Conservation (phyloP, 2,797 vertebrate genomes). For the Bryconaethiops microstoma region DNA sequence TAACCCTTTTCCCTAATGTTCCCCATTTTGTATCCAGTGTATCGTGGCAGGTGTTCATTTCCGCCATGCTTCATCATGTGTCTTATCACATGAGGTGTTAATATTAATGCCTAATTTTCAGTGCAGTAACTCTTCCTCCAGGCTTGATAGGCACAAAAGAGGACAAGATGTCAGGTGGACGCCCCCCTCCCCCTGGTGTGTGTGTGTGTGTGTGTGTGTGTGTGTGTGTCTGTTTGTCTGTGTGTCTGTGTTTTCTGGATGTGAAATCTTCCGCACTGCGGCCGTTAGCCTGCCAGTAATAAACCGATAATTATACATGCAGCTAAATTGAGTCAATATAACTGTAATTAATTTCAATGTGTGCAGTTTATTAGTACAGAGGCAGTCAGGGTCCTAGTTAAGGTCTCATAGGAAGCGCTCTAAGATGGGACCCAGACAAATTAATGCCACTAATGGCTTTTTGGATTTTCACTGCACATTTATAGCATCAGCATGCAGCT, state of each 20-base stretch:
- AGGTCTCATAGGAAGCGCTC: conserved; percentile 65
- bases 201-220: too few species aligned
- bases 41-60: too few species aligned
- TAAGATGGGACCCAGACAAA: conserved; percentile 58
- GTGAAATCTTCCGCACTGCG: conserved; percentile 3
- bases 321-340: conserved; percentile 75
- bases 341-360: conserved; percentile 73
- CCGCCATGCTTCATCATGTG: too few species aligned
- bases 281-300: conserved; percentile 68
- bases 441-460: too few species aligned
- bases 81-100: not conserved
- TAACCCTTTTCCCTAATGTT: too few species aligned
- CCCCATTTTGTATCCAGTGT: too few species aligned
- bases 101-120: conserved; percentile 8
- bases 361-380: conserved; percentile 74
- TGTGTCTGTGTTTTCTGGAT: not conserved
- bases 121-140: not conserved
- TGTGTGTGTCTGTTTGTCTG: too few species aligned
- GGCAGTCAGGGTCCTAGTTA: conserved; percentile 76
- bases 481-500: too few species aligned
- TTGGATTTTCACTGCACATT: too few species aligned
- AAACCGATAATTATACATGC: conserved; percentile 71
- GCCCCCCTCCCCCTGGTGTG: too few species aligned
- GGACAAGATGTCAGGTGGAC: too few species aligned
- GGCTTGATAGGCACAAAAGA: not conserved